Percentiles rank a stretch among this genome's conserved stretches.
phyloP scores from a whole-genome alignment of 2,888 invertebrate species.

The Limnephilus lunatus region DNA sequence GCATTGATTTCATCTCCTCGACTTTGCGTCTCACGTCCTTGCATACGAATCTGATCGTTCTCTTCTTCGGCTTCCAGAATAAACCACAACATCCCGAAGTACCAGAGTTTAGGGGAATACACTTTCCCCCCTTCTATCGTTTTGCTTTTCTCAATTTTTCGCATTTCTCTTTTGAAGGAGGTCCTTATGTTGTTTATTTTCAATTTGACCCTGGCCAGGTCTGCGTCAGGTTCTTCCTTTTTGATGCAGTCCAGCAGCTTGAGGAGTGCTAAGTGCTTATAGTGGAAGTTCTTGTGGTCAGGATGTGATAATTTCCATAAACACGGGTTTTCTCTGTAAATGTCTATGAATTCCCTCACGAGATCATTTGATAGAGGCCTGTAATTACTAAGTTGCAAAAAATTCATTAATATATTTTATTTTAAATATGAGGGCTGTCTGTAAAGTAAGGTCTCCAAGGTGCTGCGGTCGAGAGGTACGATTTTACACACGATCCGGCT shows the following conservation, averaged over 20 bases:
- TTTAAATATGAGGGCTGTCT: neutral
- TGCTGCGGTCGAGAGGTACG: no score
- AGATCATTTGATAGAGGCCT: neutral
- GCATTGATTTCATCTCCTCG: neutral
- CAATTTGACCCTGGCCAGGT: neutral
- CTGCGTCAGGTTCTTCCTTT: neutral
- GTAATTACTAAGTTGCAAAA: neutral
- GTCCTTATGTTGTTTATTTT: neutral
- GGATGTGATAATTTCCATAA: neutral
- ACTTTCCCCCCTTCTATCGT: neutral
- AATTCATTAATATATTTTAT: neutral
- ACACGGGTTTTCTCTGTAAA: neutral
- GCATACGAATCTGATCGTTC: neutral
- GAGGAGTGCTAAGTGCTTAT: neutral
- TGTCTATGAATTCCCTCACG: neutral
- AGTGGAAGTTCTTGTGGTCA: neutral
- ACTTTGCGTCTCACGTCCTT: neutral
- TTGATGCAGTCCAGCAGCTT: neutral
- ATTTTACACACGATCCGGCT: no score
- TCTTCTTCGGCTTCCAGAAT: neutral
- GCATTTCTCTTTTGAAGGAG: neutral
- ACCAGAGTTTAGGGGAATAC: neutral
- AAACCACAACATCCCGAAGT: neutral
- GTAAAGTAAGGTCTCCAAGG: no score
- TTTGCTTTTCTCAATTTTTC: neutral